Evolutionary conservation across 1,140 invertebrate genomes (phyloP).

Genomic region (Vanessa tameamea): DNA sequence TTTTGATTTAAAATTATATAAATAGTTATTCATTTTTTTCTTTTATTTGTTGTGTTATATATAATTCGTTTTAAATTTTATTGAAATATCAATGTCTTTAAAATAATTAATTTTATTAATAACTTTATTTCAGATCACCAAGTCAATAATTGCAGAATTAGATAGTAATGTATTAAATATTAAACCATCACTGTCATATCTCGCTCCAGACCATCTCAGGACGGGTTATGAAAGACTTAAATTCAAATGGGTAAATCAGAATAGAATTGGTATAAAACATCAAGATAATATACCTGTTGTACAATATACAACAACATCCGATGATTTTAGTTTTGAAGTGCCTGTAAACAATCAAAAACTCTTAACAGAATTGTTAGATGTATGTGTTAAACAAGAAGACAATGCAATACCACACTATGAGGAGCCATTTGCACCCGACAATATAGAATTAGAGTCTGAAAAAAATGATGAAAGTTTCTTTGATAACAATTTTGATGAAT

Average conservation of each 20-base stretch:
- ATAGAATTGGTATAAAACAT: slow-evolving; percentile 38
- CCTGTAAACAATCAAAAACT: slow-evolving; percentile 13
- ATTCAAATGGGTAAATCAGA: slow-evolving; percentile 61
- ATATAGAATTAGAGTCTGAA: slow-evolving; percentile 1
- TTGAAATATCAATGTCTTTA: too few relatives aligned
- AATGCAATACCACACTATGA: slow-evolving; percentile 3
- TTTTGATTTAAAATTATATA: too few relatives aligned
- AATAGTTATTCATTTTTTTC: too few relatives aligned
- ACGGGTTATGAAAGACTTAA: slow-evolving; percentile 56
- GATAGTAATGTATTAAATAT: slow-evolving; percentile 49
- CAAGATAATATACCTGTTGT: slow-evolving; percentile 51
- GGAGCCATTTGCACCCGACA: not conserved
- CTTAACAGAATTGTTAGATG: slow-evolving; percentile 14
- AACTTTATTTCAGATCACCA: slow-evolving; percentile 54
- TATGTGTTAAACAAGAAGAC: slow-evolving; percentile 20
- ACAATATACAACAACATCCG: slow-evolving; percentile 52
- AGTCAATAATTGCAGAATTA: slow-evolving; percentile 47
- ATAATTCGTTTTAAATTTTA: too few relatives aligned
- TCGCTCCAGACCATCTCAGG: slow-evolving; percentile 40
- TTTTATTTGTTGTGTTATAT: too few relatives aligned
- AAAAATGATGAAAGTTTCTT: slow-evolving; percentile 31
- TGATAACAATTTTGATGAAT: slow-evolving; percentile 37
- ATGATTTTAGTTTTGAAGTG: slow-evolving; percentile 45
- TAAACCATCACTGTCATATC: slow-evolving; percentile 51
- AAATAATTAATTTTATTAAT: too few relatives aligned